Conservation (phyloP, 2,113 vertebrate species). For the Clupea harengus region DNA sequence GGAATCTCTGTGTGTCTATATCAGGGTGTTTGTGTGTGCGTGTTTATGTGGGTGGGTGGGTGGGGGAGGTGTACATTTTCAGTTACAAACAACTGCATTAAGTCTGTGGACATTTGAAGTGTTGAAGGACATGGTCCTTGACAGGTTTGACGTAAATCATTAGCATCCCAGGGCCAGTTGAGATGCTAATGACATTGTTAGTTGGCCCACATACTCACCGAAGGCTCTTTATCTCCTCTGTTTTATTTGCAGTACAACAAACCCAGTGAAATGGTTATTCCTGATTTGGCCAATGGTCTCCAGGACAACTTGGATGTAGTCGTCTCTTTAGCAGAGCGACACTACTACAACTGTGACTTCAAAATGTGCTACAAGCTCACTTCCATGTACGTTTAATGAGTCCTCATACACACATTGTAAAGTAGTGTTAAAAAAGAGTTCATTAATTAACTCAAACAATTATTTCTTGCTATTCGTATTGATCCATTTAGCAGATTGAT, state of each 20-base stretch:
- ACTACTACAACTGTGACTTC: constrained; percentile 99
- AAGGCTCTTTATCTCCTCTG: not conserved
- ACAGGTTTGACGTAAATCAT: not conserved
- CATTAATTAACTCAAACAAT: not conserved
- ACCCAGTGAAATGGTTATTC: constrained; percentile 89
- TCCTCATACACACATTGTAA: not conserved
- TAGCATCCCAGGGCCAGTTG: constrained; percentile 20
- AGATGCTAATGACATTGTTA: constrained; percentile 16
- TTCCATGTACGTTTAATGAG: constrained; percentile 82
- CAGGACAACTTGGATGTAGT: constrained; percentile 97
- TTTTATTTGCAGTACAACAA: constrained; percentile 87
- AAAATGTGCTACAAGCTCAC: constrained; percentile 99
- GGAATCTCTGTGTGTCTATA: not conserved
- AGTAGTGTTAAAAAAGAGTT: not conserved
- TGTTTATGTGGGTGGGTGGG: not conserved
- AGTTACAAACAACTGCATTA: not conserved
- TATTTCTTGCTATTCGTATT: not conserved
- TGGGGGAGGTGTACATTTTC: not conserved
- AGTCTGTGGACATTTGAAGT: not conserved
- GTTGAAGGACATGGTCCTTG: not conserved
- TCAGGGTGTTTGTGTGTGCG: not conserved
- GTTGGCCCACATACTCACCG: not conserved
- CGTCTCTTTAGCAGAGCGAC: constrained; percentile 95
- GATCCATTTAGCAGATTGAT: not conserved
- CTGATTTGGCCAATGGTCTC: constrained; percentile 84